Base-by-base conservation (phyloP, 2,113 vertebrate species). In the Chaetura pelagica region DNA sequence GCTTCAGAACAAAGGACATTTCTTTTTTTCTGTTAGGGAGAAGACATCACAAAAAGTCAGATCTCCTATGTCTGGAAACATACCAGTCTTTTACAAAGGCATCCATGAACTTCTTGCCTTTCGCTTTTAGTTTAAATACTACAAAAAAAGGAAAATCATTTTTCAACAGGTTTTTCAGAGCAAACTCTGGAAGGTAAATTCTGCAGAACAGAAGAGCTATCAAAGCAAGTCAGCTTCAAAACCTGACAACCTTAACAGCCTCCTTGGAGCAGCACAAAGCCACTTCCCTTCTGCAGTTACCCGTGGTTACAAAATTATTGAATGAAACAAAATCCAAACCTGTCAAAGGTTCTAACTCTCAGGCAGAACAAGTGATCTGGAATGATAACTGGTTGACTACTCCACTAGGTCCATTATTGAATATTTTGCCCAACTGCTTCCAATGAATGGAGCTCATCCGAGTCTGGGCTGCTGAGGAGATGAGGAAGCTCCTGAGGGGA, bases 321-420 rank as follows among this genome's bases (percentile, higher is more conserved):
- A 91, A 94, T 91, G 58, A 63, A 96, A 40, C 4, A 67, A 68
- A 91, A 94, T 32, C 61, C 92, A 88, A 77, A 74, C n/a, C 46
- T 66, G 79, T n/a, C 6, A 0, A 61, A 62, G 52, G 38, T 6
- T 63, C n/a, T 84, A 87, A 62, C 46, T 73, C 87, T 69, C 63
- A 55, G 63, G 63, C 75, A 86, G 82, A 62, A 69, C 63, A 89
- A 88, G 42, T 15, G 29, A 69, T 68, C 77, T 66, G 71, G 72
- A 82, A 67, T 52, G 77, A 4, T 7, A 61, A 67, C 30, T 23
- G 49, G 58, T 34, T 3, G 1, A 87, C 51, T 10, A 16, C 17
- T 63, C 68, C n/a, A 8, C 42, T 42, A 17, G 11, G 4, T 15
- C 75, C 58, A 55, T 87, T 38, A 29, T 0, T 66, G 71, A 84